Conservation (phyloP, 2,888 invertebrate species). For the Lasioglossum zephyrum region DNA sequence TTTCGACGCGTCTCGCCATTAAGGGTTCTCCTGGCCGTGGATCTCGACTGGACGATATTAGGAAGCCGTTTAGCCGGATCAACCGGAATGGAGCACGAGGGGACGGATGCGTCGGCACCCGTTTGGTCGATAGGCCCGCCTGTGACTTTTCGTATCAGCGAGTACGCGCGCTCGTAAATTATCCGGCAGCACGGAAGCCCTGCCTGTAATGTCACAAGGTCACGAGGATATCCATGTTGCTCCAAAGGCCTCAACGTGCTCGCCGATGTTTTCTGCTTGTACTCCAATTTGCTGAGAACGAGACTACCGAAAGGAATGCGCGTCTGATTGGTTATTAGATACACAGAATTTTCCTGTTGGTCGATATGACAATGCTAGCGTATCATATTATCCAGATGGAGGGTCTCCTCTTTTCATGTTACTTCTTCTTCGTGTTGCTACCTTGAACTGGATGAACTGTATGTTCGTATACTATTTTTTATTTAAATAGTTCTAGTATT, state of each 20-base stretch:
- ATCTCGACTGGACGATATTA: slow-evolving; percentile 70
- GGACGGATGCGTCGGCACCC: slow-evolving; percentile 45
- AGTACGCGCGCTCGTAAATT: slow-evolving; percentile 54
- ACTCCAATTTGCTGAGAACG: not conserved
- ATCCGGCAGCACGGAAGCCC: slow-evolving; percentile 49
- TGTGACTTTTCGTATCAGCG: slow-evolving; percentile 56
- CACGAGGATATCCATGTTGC: slow-evolving; percentile 29
- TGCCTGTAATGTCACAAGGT: slow-evolving; percentile 45
- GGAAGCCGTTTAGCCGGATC: slow-evolving; percentile 70
- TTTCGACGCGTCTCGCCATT: slow-evolving; percentile 71
- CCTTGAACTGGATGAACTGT: not conserved
- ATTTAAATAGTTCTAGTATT: not conserved
- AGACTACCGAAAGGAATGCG: not conserved
- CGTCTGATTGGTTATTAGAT: not conserved
- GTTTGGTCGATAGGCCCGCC: slow-evolving; percentile 66
- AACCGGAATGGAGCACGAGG: slow-evolving; percentile 61
- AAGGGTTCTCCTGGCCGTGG: slow-evolving; percentile 62
- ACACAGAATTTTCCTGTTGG: too few species aligned
- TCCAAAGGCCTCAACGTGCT: not conserved
- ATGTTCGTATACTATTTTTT: not conserved
- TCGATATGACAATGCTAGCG: too few species aligned
- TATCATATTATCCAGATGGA: too few species aligned
- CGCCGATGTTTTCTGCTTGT: not conserved
- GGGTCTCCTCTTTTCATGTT: not conserved
- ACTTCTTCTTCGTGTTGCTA: not conserved